These are phyloP conservation scores for Dromius quadrimaculatus DNA, from an alignment of 2,888 invertebrate genomes.

Conservation along the genomic window DNA sequence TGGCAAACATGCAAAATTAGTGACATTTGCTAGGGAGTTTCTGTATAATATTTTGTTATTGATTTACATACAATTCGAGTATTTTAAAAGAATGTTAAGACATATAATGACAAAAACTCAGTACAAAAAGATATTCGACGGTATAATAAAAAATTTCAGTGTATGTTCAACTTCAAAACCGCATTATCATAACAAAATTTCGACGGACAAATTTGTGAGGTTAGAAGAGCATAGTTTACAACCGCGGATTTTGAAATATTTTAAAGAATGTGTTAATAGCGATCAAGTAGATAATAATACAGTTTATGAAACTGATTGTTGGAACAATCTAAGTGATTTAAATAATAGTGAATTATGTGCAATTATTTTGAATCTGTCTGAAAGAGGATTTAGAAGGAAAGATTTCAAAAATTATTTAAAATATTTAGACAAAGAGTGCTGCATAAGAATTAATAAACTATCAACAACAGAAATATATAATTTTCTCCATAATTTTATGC, in stretches of 20 bases:
- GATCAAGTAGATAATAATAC: conserved; percentile 7
- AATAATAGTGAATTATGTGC: conserved; percentile 28
- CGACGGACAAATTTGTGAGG: conserved; percentile 38
- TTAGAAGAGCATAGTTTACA: conserved; percentile 45
- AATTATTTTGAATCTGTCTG: conserved; percentile 24
- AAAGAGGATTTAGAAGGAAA: conserved; percentile 16
- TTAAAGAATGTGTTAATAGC: conserved; percentile 29
- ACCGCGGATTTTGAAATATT: conserved; percentile 52
- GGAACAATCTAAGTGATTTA: conserved; percentile 31
- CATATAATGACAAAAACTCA: conserved; percentile 39
- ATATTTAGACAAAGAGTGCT: conserved; percentile 62
- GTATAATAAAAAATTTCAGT: conserved; percentile 26
- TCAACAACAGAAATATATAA: conserved; percentile 58
- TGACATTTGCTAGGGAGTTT: too few relatives aligned
- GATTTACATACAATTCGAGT: not conserved
- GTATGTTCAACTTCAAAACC: conserved; percentile 30
- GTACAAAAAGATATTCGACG: conserved; percentile 30
- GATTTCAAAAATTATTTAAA: conserved; percentile 58
- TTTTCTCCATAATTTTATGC: conserved; percentile 61
- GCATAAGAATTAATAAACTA: conserved; percentile 57
- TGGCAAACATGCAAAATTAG: too few relatives aligned
- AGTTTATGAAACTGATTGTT: conserved; percentile 4
- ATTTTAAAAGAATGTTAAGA: conserved; percentile 32
- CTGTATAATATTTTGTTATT: not conserved
- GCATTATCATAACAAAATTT: conserved; percentile 10